Conservation (phyloP, 92 coral and sea anemone species). For the Palythoa grandiflora region DNA sequence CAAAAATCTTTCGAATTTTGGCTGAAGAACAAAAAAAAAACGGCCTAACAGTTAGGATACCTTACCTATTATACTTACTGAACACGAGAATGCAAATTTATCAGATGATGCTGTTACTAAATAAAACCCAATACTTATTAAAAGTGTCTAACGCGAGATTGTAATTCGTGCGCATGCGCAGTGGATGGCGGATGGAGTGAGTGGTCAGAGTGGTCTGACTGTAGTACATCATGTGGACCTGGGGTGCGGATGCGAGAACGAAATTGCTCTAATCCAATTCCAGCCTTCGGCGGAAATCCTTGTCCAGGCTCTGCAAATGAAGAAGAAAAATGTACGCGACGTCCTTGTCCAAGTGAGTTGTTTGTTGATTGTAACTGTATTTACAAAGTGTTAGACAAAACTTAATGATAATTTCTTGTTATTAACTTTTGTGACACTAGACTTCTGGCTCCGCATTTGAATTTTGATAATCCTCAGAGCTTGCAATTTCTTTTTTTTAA, state of each 20-base stretch:
- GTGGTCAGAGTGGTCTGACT: conserved; percentile 66
- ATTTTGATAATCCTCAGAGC: too few relatives aligned
- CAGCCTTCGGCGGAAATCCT: conserved; percentile 68
- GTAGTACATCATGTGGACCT: conserved; percentile 70
- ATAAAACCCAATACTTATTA: too few relatives aligned
- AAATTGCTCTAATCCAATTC: conserved; percentile 59
- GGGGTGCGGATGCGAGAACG: conserved; percentile 65
- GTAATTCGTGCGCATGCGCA: neutral
- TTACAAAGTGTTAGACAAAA: neutral
- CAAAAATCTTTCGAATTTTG: too few relatives aligned
- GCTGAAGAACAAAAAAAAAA: too few relatives aligned
- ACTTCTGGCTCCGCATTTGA: too few relatives aligned
- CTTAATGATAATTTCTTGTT: too few relatives aligned
- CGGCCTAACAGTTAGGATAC: too few relatives aligned
- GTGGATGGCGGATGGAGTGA: conserved; percentile 69
- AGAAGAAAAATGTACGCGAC: conserved; percentile 40
- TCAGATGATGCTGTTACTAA: too few relatives aligned
- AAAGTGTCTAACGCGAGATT: neutral
- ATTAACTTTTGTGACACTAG: too few relatives aligned
- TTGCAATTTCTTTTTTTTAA: too few relatives aligned
- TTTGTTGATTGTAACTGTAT: neutral
- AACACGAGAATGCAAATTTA: too few relatives aligned
- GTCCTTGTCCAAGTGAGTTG: conserved; percentile 33
- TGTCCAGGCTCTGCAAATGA: conserved; percentile 56
- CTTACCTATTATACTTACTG: too few relatives aligned